phyloP scores from a whole-genome alignment of 2,113 vertebrate species.

The human (Homo sapiens) region DNA sequence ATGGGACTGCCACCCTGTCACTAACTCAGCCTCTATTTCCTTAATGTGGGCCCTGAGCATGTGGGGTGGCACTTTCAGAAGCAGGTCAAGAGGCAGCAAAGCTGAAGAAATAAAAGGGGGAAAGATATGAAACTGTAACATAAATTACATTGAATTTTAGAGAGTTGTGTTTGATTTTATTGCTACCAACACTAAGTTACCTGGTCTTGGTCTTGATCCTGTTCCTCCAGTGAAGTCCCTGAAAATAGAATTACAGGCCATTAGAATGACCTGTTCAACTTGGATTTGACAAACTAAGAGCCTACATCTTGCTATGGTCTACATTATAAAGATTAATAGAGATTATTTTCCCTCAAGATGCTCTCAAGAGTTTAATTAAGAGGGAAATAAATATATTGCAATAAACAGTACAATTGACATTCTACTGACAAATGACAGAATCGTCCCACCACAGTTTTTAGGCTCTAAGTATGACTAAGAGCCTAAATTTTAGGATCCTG shows the following conservation, averaged over 20 bases:
- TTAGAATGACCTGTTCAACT: not conserved
- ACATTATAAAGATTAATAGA: not conserved
- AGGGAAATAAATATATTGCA: not conserved
- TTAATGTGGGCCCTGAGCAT: conserved; percentile 57
- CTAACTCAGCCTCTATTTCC: conserved; percentile 66
- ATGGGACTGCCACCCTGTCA: conserved; percentile 69
- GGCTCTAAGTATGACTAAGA: not conserved
- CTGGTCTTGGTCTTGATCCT: conserved; percentile 86
- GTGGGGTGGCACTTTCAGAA: conserved; percentile 69
- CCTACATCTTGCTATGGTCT: not conserved
- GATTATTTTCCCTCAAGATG: not conserved
- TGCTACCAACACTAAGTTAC: conserved; percentile 77
- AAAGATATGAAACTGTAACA: conserved; percentile 51
- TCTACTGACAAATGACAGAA: not conserved
- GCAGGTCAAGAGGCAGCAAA: conserved; percentile 76
- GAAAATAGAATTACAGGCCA: not conserved
- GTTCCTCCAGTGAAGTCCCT: conserved; percentile 75
- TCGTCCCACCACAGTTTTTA: not conserved
- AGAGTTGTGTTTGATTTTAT: not conserved
- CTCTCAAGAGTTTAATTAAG: not conserved
- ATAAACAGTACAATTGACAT: not conserved
- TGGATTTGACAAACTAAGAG: not conserved
- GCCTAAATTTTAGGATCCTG: not conserved
- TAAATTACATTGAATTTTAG: not conserved
- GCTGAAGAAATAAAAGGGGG: conserved; percentile 80